A percentile compares a stretch with the other conserved stretches of the same genome.
Evolutionary conservation across 2,888 invertebrate genomes (phyloP).

Genomic region (Leucophenga montana): DNA sequence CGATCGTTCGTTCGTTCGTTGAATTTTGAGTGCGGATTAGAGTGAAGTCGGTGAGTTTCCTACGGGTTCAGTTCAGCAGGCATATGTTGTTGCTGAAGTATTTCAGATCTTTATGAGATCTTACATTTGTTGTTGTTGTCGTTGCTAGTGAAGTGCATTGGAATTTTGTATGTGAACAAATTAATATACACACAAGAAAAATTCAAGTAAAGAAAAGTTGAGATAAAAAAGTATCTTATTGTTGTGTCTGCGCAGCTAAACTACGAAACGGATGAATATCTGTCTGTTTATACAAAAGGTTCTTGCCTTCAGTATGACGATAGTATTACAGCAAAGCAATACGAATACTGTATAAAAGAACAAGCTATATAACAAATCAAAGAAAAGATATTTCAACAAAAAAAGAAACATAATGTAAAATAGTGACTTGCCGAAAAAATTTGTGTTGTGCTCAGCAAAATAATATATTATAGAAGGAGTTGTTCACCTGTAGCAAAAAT

Average conservation of each 20-base stretch:
- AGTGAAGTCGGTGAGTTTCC: conserved; percentile 29
- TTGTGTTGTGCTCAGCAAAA: conserved; percentile 32
- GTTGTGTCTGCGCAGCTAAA: conserved; percentile 8
- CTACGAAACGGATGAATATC: conserved; percentile 34
- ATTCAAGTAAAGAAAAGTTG: conserved; percentile 45
- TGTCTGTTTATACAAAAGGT: conserved; percentile 56
- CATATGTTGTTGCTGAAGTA: conserved; percentile 50
- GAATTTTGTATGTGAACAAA: conserved; percentile 13
- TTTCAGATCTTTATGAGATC: not conserved
- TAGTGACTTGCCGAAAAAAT: not conserved
- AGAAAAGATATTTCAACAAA: conserved; percentile 20
- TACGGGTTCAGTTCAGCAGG: conserved; percentile 49
- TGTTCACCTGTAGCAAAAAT: not conserved
- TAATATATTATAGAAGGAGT: not conserved
- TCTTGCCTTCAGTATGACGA: conserved; percentile 60
- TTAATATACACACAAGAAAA: conserved; percentile 12
- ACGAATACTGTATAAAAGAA: conserved; percentile 35
- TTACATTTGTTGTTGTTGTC: conserved; percentile 10
- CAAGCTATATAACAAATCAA: conserved; percentile 35
- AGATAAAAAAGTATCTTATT: conserved; percentile 59
- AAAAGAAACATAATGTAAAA: conserved; percentile 26
- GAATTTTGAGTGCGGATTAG: conserved; percentile 45
- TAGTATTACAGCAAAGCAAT: conserved; percentile 56
- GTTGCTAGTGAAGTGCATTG: conserved; percentile 13
- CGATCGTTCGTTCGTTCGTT: not conserved